These are phyloP conservation scores for Ctenomys sociabilis DNA, from an alignment of 2,113 vertebrate species.

Conservation along the genomic window DNA sequence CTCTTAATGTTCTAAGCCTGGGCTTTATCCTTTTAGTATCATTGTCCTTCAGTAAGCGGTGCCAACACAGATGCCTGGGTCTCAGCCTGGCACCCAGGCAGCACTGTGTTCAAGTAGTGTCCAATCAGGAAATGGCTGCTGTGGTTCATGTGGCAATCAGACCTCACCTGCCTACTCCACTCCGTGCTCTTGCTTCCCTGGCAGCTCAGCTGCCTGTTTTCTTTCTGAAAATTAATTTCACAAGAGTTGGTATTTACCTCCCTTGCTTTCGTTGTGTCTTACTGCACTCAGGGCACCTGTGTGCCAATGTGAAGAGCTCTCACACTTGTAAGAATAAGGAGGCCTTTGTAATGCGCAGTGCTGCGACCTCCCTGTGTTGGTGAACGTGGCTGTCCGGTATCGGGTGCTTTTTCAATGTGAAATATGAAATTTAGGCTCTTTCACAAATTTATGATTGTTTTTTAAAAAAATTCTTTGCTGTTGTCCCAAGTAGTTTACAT, in stretches of 20 bases:
- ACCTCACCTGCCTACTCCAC: too few relatives aligned
- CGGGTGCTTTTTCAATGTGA: rapidly evolving
- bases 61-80: rapidly evolving
- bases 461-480: neutral
- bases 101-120: neutral
- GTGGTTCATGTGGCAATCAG: rapidly evolving
- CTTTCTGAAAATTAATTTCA: neutral
- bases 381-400: neutral
- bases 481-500: neutral
- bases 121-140: neutral
- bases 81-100: neutral
- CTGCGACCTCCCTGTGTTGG: rapidly evolving
- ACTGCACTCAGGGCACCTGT: rapidly evolving
- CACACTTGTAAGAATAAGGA: neutral
- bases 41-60: neutral
- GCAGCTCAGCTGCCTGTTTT: too few relatives aligned
- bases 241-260: neutral
- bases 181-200: neutral
- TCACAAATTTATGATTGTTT: neutral
- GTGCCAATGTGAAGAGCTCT: neutral
- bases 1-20: neutral
- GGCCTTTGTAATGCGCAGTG: neutral
- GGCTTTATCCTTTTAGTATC: too few relatives aligned
- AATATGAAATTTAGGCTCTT: neutral
- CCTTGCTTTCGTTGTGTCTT: too few relatives aligned